phyloP scores from a whole-genome alignment of 2,888 invertebrate species.

The Drosophila kambysellisi region DNA sequence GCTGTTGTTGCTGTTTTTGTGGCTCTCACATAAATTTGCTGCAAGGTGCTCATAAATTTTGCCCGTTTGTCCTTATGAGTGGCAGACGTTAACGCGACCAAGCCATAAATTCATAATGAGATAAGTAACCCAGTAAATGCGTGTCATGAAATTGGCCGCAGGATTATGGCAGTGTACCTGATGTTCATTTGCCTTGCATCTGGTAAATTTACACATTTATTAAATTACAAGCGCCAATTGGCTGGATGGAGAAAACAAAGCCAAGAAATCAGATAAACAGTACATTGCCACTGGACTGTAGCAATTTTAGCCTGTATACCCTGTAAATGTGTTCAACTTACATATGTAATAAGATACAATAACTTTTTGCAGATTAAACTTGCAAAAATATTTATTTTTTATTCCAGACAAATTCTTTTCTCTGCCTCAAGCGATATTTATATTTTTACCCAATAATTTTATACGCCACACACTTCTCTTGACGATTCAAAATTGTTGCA shows the following conservation, averaged over 20 bases:
- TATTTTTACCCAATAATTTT: neutral
- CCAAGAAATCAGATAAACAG: constrained; percentile 18
- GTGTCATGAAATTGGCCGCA: constrained; percentile 35
- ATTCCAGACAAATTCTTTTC: neutral
- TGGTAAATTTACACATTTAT: constrained; percentile 33
- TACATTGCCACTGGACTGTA: constrained; percentile 7
- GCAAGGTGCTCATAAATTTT: constrained; percentile 65
- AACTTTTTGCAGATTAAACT: neutral
- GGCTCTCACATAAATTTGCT: constrained; percentile 61
- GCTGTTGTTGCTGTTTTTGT: constrained; percentile 23
- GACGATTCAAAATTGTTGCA: neutral
- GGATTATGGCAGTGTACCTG: constrained; percentile 29
- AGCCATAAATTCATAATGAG: constrained; percentile 60
- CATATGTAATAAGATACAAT: neutral
- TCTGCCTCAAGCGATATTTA: neutral
- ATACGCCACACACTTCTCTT: neutral
- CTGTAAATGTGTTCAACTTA: neutral
- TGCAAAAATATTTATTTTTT: neutral
- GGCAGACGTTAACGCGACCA: constrained; percentile 40
- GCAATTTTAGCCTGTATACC: constrained; percentile 6
- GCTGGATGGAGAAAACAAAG: constrained; percentile 2
- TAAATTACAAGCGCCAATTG: constrained; percentile 28
- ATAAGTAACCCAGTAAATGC: constrained; percentile 46
- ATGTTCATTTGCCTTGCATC: constrained; percentile 37
- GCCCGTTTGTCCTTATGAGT: constrained; percentile 34